phyloP scores from a whole-genome alignment of 2,797 vertebrate species.

The Dryobates pubescens region DNA sequence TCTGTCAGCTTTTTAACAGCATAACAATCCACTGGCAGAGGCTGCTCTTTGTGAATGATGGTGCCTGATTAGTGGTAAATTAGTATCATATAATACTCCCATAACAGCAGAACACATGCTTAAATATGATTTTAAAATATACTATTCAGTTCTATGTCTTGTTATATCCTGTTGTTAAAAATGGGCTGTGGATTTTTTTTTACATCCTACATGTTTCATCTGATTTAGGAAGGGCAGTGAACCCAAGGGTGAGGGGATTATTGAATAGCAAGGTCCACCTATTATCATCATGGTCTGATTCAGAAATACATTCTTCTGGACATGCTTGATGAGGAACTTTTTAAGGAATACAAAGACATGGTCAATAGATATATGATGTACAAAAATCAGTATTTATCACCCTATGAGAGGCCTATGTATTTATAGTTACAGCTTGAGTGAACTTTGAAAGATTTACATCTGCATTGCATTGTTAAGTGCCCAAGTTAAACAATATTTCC shows the following conservation, averaged over 20 bases:
- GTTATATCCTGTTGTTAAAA: not conserved
- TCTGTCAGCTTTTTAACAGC: constrained; percentile 43
- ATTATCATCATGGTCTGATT: not conserved
- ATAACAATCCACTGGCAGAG: constrained; percentile 5
- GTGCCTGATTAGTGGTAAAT: constrained; percentile 31
- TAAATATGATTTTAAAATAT: not conserved
- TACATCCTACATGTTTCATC: not conserved
- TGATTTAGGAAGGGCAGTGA: not conserved
- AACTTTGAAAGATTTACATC: not conserved
- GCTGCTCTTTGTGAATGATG: constrained; percentile 22
- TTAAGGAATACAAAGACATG: not conserved
- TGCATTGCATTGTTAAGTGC: not conserved
- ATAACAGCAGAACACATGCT: not conserved
- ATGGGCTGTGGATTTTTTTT: not conserved
- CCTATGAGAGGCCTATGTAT: not conserved
- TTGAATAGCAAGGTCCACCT: not conserved
- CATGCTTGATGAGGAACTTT: not conserved
- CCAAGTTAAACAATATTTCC: not conserved
- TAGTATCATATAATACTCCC: constrained; percentile 7
- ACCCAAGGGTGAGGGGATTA: not conserved
- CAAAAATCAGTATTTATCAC: not conserved
- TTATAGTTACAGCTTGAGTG: not conserved
- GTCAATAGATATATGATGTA: not conserved
- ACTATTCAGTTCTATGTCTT: not conserved
- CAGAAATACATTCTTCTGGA: not conserved